These are phyloP conservation scores for Sarcophaga subvicina DNA, from an alignment of 2,888 invertebrate species.

Conservation along the genomic window DNA sequence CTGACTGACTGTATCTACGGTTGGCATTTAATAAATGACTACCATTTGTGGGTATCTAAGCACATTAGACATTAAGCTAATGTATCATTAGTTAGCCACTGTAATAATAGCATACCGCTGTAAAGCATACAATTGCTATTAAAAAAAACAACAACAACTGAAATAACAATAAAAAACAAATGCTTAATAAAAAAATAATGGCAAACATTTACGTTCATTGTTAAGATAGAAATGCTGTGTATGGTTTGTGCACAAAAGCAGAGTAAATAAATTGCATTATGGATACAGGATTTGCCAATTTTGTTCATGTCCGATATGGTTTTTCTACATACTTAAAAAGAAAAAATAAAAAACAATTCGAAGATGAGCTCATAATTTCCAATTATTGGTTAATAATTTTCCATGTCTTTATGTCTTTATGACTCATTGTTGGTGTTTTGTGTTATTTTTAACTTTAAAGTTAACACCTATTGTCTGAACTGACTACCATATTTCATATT, in stretches of 20 bases:
- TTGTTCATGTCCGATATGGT: not conserved
- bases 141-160: slow-evolving; percentile 16
- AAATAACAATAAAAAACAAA: slow-evolving; percentile 34
- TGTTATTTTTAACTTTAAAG: slow-evolving; percentile 1
- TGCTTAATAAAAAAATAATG: slow-evolving; percentile 48
- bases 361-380: not conserved
- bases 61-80: slow-evolving; percentile 69
- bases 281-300: not conserved
- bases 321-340: not conserved
- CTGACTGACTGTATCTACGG: slow-evolving; percentile 39
- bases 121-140: slow-evolving; percentile 22
- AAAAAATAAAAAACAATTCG: not conserved
- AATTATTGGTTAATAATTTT: slow-evolving; percentile 6
- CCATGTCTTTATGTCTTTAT: slow-evolving; percentile 28
- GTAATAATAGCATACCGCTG: slow-evolving; percentile 45
- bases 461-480: not conserved
- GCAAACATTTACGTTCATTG: slow-evolving; percentile 62
- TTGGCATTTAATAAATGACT: slow-evolving; percentile 66
- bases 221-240: slow-evolving; percentile 37
- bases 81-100: slow-evolving; percentile 67
- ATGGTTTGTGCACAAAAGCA: not conserved
- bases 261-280: not conserved
- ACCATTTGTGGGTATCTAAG: slow-evolving; percentile 61
- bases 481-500: not conserved
- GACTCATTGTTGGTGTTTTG: not conserved